A percentile compares a stretch with the other conserved stretches of the same genome.
Evolutionary conservation across 2,113 vertebrate species (phyloP).

Genomic region (Gavialis gangeticus): DNA sequence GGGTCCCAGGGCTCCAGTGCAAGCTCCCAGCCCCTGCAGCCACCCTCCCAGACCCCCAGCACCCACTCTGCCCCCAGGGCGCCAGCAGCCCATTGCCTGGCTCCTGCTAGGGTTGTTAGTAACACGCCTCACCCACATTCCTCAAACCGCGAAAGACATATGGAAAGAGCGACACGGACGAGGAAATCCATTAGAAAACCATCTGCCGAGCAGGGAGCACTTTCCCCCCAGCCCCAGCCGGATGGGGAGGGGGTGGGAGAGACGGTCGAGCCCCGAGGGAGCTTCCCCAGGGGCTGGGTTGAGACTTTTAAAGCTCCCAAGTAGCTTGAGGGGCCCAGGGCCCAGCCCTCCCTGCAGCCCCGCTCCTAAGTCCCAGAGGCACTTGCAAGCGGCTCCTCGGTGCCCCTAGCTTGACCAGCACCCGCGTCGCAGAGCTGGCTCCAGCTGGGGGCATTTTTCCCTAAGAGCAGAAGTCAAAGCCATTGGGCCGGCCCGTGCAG

Average conservation of each 20-base stretch:
- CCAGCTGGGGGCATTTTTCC: background rate
- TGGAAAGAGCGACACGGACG: conserved; percentile 57
- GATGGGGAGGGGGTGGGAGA: background rate
- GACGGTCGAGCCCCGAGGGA: background rate
- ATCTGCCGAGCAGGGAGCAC: conserved; percentile 47
- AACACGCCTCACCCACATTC: conserved; percentile 62
- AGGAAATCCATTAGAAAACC: conserved; percentile 58
- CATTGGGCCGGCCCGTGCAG: fast-evolving
- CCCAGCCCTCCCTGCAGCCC: background rate
- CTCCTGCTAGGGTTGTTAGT: background rate
- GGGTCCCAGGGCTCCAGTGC: background rate
- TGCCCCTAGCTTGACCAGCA: too few species aligned
- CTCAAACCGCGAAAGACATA: conserved; percentile 45
- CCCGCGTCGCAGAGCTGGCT: background rate
- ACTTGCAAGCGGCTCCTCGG: background rate
- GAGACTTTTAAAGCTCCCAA: background rate
- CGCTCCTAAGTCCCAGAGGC: background rate
- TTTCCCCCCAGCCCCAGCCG: background rate
- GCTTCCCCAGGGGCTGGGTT: background rate
- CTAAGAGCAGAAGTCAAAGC: background rate
- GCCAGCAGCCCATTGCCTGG: background rate
- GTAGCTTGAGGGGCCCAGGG: background rate
- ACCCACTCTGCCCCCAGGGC: background rate
- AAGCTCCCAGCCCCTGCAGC: too few species aligned
- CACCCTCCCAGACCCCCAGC: background rate